These are phyloP conservation scores for Conus ventricosus DNA, from an alignment of 1,140 invertebrate genomes.

Conservation along the genomic window DNA sequence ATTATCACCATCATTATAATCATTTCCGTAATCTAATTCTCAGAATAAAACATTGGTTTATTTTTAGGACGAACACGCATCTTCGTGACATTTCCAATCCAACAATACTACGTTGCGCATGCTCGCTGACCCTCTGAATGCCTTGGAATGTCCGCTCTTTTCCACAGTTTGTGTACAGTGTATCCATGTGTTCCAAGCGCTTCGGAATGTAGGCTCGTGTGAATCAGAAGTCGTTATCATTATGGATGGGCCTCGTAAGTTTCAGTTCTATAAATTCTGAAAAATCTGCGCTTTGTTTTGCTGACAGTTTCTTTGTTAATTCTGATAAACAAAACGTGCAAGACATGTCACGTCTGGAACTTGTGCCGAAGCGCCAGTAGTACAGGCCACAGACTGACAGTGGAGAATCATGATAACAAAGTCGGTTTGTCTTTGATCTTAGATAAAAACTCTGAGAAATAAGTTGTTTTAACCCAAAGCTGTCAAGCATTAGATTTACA, in stretches of 20 bases:
- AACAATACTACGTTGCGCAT: background rate
- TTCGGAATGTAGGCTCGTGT: background rate
- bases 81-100: background rate
- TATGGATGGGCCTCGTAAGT: background rate
- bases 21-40: no score
- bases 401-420: no score
- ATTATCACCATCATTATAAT: no score
- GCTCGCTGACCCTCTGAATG: background rate
- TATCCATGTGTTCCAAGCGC: slow-evolving; percentile 6
- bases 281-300: background rate
- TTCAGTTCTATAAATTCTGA: background rate
- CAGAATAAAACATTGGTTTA: no score
- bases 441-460: no score
- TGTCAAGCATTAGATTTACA: no score
- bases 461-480: no score
- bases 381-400: no score
- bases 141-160: slow-evolving; percentile 1
- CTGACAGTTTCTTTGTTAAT: background rate
- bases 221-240: background rate
- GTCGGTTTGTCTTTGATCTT: no score
- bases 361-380: background rate
- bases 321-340: background rate
- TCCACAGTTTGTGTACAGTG: background rate
- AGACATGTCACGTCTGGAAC: slow-evolving; percentile 1
- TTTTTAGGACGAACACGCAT: no score